phyloP scores from a whole-genome alignment of 2,888 invertebrate genomes.

The Brachylomia viminalis region DNA sequence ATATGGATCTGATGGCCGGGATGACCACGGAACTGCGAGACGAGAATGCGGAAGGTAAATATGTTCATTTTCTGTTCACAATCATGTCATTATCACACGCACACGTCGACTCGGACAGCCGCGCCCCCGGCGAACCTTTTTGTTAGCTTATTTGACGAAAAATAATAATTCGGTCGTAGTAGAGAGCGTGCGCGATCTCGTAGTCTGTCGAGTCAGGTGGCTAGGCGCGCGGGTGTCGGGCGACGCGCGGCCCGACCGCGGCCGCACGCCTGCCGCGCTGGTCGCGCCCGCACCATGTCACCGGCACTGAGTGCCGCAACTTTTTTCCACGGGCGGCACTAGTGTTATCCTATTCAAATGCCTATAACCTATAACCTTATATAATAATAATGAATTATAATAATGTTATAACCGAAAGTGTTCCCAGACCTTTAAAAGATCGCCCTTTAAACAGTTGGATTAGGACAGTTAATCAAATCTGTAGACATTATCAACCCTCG shows the following conservation, averaged over 20 bases:
- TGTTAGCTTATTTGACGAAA: conserved; percentile 65
- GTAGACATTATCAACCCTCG: background rate
- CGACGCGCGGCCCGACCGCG: conserved; percentile 75
- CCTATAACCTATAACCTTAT: conserved; percentile 58
- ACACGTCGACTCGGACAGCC: conserved; percentile 90
- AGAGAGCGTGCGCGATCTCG: conserved; percentile 84
- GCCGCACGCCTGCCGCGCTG: conserved; percentile 61
- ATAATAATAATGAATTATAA: too few species aligned
- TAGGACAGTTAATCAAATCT: conserved; percentile 9
- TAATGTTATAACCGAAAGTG: conserved; percentile 13
- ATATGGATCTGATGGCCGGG: conserved; percentile 87
- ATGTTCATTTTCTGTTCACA: conserved; percentile 73
- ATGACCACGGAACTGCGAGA: conserved; percentile 86
- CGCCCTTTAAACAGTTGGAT: conserved; percentile 5
- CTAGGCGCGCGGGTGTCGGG: conserved; percentile 89
- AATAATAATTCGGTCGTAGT: conserved; percentile 71
- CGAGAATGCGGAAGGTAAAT: conserved; percentile 88
- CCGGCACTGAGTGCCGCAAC: conserved; percentile 29
- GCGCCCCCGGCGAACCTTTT: conserved; percentile 89
- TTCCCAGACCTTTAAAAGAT: conserved; percentile 2
- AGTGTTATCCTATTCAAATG: conserved; percentile 66
- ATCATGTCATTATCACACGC: conserved; percentile 87
- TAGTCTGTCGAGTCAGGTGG: conserved; percentile 74
- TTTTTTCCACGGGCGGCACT: conserved; percentile 28
- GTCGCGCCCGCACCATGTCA: conserved; percentile 56